phyloP scores from a whole-genome alignment of 92 coral and sea anemone species.

The Porites rus region DNA sequence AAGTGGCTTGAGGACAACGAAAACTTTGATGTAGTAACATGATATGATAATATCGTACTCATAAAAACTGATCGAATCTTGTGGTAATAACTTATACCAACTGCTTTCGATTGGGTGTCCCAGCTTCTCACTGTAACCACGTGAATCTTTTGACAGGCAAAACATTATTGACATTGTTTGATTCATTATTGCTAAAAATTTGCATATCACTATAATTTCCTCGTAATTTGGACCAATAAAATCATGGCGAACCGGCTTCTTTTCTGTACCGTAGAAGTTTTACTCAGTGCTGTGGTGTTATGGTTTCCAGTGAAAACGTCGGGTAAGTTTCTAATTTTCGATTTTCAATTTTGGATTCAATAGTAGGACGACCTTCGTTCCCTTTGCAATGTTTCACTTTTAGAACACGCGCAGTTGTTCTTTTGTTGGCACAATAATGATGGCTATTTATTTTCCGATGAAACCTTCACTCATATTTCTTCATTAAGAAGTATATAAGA shows the following conservation, averaged over 20 bases:
- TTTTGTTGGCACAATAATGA: neutral
- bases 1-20: no score
- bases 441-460: neutral
- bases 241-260: neutral
- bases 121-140: neutral
- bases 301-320: constrained; percentile 7
- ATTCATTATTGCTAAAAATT: constrained; percentile 6
- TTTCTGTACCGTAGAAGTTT: neutral
- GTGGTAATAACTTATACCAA: neutral
- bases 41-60: neutral
- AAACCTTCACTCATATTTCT: neutral
- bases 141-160: constrained; percentile 19
- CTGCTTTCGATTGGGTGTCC: neutral
- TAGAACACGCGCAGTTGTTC: neutral
- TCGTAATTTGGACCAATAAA: neutral
- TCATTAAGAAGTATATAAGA: neutral
- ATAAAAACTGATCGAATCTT: neutral
- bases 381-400: neutral
- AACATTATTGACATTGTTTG: constrained; percentile 31
- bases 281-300: neutral
- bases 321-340: neutral
- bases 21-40: no score
- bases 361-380: neutral
- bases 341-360: neutral
- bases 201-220: constrained; percentile 20